Percentiles rank a stretch among this genome's conserved stretches.
phyloP scores from a whole-genome alignment of 1,140 invertebrate species.

The Apocrypta bakeri region DNA sequence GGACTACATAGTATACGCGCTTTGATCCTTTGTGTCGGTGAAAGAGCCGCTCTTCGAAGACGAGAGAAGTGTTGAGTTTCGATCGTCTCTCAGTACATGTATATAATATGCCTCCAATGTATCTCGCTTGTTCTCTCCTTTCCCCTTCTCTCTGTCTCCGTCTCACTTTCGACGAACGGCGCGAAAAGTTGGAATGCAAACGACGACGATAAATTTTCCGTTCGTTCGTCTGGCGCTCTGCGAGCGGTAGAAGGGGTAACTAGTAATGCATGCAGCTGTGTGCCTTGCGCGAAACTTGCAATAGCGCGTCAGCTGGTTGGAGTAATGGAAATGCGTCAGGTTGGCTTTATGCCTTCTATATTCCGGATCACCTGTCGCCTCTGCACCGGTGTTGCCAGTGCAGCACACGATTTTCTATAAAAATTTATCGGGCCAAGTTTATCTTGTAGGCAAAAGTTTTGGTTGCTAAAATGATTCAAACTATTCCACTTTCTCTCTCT shows the following conservation, averaged over 20 bases:
- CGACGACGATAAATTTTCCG: slow-evolving; percentile 52
- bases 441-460: neutral
- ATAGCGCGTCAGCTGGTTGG: slow-evolving; percentile 62
- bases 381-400: neutral
- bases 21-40: slow-evolving; percentile 34
- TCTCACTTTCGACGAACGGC: too few species aligned
- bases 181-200: slow-evolving; percentile 58
- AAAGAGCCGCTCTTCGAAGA: neutral
- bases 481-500: too few species aligned
- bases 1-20: too few species aligned
- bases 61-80: neutral
- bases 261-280: neutral
- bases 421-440: neutral
- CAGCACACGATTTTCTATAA: neutral
- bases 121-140: too few species aligned
- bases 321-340: slow-evolving; percentile 65
- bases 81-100: neutral
- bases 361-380: slow-evolving; percentile 34
- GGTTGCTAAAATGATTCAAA: too few species aligned
- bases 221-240: neutral
- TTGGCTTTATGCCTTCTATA: slow-evolving; percentile 62
- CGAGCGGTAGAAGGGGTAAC: neutral
- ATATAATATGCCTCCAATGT: neutral
- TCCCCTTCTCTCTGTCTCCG: too few species aligned
- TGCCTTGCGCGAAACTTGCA: slow-evolving; percentile 13